Base-by-base conservation (phyloP, 2,113 vertebrate genomes). In the Oncorhynchus gorbuscha region DNA sequence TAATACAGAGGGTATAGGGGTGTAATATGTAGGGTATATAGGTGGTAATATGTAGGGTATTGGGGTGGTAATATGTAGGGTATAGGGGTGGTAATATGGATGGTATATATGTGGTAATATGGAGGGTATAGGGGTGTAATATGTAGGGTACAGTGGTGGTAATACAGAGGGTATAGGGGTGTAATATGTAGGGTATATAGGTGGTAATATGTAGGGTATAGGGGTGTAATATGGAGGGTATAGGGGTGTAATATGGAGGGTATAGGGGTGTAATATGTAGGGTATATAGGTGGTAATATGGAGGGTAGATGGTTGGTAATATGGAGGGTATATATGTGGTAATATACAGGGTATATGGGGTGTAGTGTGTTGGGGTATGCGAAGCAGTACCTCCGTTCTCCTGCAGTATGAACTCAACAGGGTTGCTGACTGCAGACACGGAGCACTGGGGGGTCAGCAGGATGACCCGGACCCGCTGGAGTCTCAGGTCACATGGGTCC, bases 361-460 rank as follows among this genome's bases (percentile, higher is more conserved):
- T 64, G 62, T 8, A 22, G 18, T 64, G 9, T 22, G 24, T n/a
- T 64, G 13, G 8, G 14, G 65, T n/a, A 30, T 59, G 72, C 73
- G 76, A 72, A 39, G 28, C 32, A 74, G 79, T 94, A 97, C 97
- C 95, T 95, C 93, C 86, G 1, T 93, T 88, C 77, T 97, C 96
- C 87, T 87, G 93, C 86, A 97, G 86, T 84, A 98, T 94, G 78
- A 96, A 95, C 48, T 97, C 95, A 16, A 97, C 85, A 13, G 96
- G 96, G 81, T 97, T 95, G 79, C 94, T 94, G 84, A 94, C 85
- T 28, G 95, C 96, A 70, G 96, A 92, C 76, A 91, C 84, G 49
- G 97, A 99, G 79, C 95, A 97, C 1, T 85, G 94, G 45, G 97
- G 96, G 3, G 93, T 87, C 80, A 99, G 84, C 79, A 97, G 86